Percentiles rank a stretch among this genome's conserved stretches.
phyloP scores from a whole-genome alignment of 2,888 invertebrate genomes.

The Ennomos quercinarius region DNA sequence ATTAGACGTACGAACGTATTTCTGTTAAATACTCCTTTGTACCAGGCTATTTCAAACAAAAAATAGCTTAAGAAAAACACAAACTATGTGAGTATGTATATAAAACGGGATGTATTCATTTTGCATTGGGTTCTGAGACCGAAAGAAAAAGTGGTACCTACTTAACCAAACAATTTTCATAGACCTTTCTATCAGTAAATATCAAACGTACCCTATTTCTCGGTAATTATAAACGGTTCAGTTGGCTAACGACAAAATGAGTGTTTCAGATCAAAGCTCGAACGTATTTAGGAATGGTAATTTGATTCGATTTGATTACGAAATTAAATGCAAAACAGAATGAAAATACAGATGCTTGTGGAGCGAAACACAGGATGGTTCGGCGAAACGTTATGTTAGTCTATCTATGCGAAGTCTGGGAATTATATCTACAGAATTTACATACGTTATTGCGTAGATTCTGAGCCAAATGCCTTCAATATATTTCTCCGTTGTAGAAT shows the following conservation, averaged over 20 bases:
- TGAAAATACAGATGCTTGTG: slow-evolving; percentile 12
- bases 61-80: too few relatives aligned
- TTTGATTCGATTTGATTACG: slow-evolving; percentile 30
- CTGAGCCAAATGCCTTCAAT: neutral
- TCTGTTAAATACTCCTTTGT: too few relatives aligned
- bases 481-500: neutral
- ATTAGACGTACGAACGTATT: too few relatives aligned
- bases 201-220: slow-evolving; percentile 59
- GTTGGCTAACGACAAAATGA: slow-evolving; percentile 54
- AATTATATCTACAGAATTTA: neutral
- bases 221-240: slow-evolving; percentile 61
- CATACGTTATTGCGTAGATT: slow-evolving; percentile 7
- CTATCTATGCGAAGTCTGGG: slow-evolving; percentile 8
- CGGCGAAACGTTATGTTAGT: slow-evolving; percentile 10
- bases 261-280: slow-evolving; percentile 44
- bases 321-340: slow-evolving; percentile 29
- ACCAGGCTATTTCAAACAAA: too few relatives aligned
- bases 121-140: neutral
- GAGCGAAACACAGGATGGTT: slow-evolving; percentile 10
- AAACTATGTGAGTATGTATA: too few relatives aligned
- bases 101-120: too few relatives aligned
- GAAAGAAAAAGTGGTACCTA: neutral
- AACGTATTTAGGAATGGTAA: slow-evolving; percentile 27
- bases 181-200: slow-evolving; percentile 49
- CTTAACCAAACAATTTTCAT: slow-evolving; percentile 7